A percentile compares a stretch with the other conserved stretches of the same genome.
Conservation (phyloP, 2,797 vertebrate genomes). For the Nyctalus aviator region DNA sequence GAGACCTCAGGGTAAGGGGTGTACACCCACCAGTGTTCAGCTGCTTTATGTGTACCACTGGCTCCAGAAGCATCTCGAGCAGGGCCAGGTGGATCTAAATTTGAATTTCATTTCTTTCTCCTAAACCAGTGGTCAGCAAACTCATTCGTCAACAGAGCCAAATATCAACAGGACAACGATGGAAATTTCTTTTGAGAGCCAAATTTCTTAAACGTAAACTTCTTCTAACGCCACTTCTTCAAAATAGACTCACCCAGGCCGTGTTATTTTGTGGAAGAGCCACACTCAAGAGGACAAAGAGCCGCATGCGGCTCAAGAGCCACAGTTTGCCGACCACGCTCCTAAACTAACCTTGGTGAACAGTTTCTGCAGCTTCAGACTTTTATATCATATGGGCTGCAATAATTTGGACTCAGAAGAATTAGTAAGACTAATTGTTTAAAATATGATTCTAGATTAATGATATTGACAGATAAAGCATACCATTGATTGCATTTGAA, state of each 20-base stretch:
- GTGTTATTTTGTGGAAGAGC: too few relatives aligned
- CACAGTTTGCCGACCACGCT: not conserved
- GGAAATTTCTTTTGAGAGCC: too few relatives aligned
- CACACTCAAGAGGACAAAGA: too few relatives aligned
- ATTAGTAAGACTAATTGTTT: conserved; percentile 37
- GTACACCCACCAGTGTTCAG: not conserved
- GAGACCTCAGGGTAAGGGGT: not conserved
- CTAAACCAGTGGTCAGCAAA: too few relatives aligned
- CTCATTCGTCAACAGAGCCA: too few relatives aligned
- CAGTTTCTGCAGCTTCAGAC: conserved; percentile 45
- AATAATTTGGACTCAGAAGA: conserved; percentile 61
- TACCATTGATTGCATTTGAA: not conserved
- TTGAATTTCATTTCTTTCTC: not conserved
- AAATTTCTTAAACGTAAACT: too few relatives aligned
- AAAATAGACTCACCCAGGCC: too few relatives aligned
- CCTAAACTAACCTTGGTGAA: not conserved
- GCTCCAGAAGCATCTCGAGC: not conserved
- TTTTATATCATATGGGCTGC: conserved; percentile 12
- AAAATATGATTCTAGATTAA: not conserved
- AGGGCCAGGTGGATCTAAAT: not conserved
- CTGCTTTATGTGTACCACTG: not conserved
- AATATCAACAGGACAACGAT: too few relatives aligned
- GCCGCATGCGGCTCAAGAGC: too few relatives aligned
- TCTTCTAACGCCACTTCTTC: too few relatives aligned
- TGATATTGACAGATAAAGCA: not conserved